Base-by-base conservation (phyloP, 2,797 vertebrate genomes). In the Cossypha dichroa region DNA sequence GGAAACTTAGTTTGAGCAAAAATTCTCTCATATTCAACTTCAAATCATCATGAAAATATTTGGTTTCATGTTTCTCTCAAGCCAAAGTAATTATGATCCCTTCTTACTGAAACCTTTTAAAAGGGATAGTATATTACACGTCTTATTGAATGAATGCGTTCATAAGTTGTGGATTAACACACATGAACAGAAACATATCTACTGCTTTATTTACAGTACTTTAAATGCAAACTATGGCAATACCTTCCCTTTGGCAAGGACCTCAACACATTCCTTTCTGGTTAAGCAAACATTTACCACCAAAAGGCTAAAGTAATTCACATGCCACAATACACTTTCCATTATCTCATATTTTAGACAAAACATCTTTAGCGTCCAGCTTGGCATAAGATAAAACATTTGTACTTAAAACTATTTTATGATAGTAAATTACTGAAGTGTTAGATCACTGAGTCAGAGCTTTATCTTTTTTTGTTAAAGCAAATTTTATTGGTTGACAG, bases 341-440 rank as follows among this genome's bases (percentile, higher is more conserved):
- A 96, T 94, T 97, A 97, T 97, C 96, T 96, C 94, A 94, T 97
- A 88, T 90, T 96, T 96, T 97, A 97, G 97, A 97, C 95, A 97
- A 95, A 95, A 92, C 95, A 97, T 94, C 63, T 97, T 92, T 88
- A 96, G 91, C 2, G 74, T 93, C 95, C 91, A 97, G 93, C 80
- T 97, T 97, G 97, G 94, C 75, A 91, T 5, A 90, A 82, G 96
- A 96, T 97, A 89, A 96, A 97, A 96, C 84, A 96, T 93, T 95
- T 90, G 83, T 80, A 85, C 81, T 94, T 93, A 72, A 85, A 97
- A 93, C 66, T 92, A 85, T 95, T 97, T 95, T 97, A 97, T 79
- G 95, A 96, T 96, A 97, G 96, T 96, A 97, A 97, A 97, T 96
- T 96, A 97, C 84, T 93, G 84, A 95, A 94, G 85, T 74, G 94